Evolutionary conservation across 2,888 invertebrate genomes (phyloP), one percentile per base, ranked within the genome.

Genomic region (Macrophya annulata): DNA sequence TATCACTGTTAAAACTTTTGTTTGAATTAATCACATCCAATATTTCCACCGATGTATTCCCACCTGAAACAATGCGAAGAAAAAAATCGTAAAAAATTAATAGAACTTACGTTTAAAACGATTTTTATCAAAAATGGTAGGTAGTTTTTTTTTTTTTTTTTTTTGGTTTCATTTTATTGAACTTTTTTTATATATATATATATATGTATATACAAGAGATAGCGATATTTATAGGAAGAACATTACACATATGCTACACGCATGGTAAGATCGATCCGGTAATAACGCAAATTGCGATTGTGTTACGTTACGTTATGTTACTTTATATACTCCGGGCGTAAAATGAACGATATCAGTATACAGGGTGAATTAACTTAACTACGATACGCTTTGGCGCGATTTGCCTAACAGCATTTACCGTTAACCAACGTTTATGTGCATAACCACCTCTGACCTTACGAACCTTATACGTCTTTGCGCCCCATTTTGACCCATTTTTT

Each of bases 41-140:
- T n/a, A 86, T 87, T 59, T 88, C 86, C 68, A 86, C 68, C 37
- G 82, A 51, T 86, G 83, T 45, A 84, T 84, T 87, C 85, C 81
- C 86, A 71, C 88, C 90, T 90, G 89, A 45, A 72, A 81, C 81
- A 62, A 12, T 25, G 3, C 3, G 12, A 25, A 31, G 1, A 37
- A 68, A 0, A 15, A 25, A 25, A n/a, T n/a, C 15, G 21, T 2
- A 65, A 65, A 68, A 37, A 65, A 25, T 65, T 65, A 48, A 48
- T 48, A 48, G 4, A 48, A 9, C 4, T 10, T 48, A 48, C 4
- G 12, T 62, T 3, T 62, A 62, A 62, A 62, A 10, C 3, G 17
- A 4, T 3, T n/a, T 62, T 8, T 10, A 62, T 31, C 31, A 17
- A 21, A 15, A 40, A 15, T 4, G 4, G 2, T 15, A 15, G 4